Evolutionary conservation across 2,888 invertebrate species (phyloP).

Genomic region (Agrotis ipsilon): DNA sequence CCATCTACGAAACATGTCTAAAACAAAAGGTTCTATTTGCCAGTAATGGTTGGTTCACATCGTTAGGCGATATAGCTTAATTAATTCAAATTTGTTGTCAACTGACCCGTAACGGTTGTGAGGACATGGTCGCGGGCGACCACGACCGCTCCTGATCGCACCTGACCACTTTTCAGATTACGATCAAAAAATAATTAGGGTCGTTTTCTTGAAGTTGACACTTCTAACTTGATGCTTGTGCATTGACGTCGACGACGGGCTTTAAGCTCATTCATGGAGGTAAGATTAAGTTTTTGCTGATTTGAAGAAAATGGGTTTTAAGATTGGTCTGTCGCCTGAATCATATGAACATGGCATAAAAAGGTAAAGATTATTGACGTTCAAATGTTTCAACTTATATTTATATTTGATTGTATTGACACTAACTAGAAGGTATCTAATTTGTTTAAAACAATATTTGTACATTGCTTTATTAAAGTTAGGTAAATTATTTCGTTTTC

Average conservation of each 20-base stretch:
- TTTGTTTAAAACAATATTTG: background rate
- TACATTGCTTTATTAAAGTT: background rate
- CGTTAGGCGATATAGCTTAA: slow-evolving; percentile 55
- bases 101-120: slow-evolving; percentile 64
- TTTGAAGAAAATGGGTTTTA: background rate
- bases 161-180: slow-evolving; percentile 57
- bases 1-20: slow-evolving; percentile 32
- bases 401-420: too few relatives aligned
- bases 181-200: slow-evolving; percentile 57
- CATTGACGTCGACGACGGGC: slow-evolving; percentile 17
- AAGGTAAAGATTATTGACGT: background rate
- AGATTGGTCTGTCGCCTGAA: background rate
- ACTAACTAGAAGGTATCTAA: background rate
- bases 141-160: slow-evolving; percentile 43
- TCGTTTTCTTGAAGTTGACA: slow-evolving; percentile 56
- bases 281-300: slow-evolving; percentile 15
- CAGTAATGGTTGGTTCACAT: slow-evolving; percentile 57
- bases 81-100: slow-evolving; percentile 63
- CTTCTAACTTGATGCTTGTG: slow-evolving; percentile 30
- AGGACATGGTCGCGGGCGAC: slow-evolving; percentile 46
- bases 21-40: slow-evolving; percentile 55
- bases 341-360: background rate
- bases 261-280: slow-evolving; percentile 17
- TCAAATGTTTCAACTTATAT: background rate
- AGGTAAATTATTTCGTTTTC: slow-evolving; percentile 2